Percentiles rank a stretch among this genome's conserved stretches.
phyloP scores from a whole-genome alignment of 2,888 invertebrate genomes.

The Mystacides longicornis region DNA sequence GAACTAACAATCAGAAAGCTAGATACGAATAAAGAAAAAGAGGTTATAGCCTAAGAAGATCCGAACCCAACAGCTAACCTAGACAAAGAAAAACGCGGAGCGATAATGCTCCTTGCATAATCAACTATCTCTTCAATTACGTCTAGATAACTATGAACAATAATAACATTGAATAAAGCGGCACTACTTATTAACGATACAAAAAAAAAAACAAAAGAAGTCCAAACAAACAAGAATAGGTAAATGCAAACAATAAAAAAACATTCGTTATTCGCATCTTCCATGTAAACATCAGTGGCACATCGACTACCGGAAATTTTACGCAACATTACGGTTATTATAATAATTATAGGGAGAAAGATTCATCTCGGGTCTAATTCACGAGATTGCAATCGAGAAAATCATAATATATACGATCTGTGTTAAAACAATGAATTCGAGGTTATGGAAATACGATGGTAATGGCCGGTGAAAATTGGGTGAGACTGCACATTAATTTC shows the following conservation, averaged over 20 bases:
- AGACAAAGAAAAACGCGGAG: too few relatives aligned
- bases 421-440: too few relatives aligned
- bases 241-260: background rate
- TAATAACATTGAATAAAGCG: background rate
- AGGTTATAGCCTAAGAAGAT: too few relatives aligned
- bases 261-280: background rate
- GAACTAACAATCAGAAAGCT: too few relatives aligned
- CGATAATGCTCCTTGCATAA: too few relatives aligned
- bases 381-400: background rate
- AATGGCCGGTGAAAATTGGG: too few relatives aligned
- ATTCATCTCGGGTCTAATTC: background rate
- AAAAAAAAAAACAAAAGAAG: background rate
- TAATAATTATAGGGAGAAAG: background rate
- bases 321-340: background rate
- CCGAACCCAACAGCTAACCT: too few relatives aligned
- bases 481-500: too few relatives aligned
- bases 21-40: too few relatives aligned
- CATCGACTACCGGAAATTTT: background rate
- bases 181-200: background rate
- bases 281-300: background rate
- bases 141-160: background rate
- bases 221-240: background rate
- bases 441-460: too few relatives aligned
- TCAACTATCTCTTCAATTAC: background rate
- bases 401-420: too few relatives aligned